Percentiles rank a stretch among this genome's conserved stretches.
Evolutionary conservation across 2,113 vertebrate genomes (phyloP).

Genomic region (Crotalus tigris): DNA sequence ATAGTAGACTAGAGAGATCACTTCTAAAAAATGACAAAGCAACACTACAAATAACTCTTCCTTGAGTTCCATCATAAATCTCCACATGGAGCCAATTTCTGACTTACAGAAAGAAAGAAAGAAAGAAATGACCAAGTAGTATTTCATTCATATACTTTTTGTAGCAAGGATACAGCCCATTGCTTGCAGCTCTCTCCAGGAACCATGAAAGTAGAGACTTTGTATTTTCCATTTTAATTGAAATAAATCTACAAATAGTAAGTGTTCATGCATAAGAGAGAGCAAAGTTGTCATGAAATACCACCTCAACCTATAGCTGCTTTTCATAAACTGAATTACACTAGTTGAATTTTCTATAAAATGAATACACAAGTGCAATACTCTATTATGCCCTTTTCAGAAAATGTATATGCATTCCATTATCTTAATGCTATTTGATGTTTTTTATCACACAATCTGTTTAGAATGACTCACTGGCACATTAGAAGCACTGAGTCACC

Average conservation of each 20-base stretch:
- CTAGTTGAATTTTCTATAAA: neutral
- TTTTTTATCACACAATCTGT: neutral
- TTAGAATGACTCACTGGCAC: constrained; percentile 13
- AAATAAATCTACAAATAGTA: neutral
- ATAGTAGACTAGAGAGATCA: neutral
- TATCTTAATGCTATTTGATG: neutral
- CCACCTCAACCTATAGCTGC: neutral
- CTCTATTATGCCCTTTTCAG: neutral
- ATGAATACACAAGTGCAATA: neutral
- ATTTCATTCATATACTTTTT: neutral
- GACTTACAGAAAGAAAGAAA: neutral
- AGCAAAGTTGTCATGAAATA: neutral
- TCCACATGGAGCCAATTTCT: neutral
- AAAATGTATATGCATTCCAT: constrained; percentile 3
- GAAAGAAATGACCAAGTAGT: neutral
- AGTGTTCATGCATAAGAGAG: neutral
- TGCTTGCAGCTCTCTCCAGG: neutral
- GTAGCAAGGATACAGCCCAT: neutral
- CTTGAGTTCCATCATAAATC: neutral
- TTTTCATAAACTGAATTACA: neutral
- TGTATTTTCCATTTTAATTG: neutral
- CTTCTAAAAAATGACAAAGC: neutral
- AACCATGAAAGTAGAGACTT: neutral
- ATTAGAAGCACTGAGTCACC: neutral
- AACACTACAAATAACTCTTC: neutral